These are phyloP conservation scores for Uloborus plumipes DNA, from an alignment of 2,888 invertebrate genomes.

Conservation along the genomic window DNA sequence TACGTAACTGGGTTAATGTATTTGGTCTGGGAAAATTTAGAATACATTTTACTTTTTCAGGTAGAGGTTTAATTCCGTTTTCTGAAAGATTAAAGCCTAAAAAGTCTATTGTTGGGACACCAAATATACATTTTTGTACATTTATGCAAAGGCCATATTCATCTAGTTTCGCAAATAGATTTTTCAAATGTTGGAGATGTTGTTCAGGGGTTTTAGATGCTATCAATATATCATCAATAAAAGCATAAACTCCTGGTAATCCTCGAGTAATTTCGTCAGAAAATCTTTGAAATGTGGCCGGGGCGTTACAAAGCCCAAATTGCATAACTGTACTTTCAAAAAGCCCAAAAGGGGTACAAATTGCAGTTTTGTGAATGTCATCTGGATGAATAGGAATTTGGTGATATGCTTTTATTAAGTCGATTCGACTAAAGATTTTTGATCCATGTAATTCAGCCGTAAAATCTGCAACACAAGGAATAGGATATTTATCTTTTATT, in stretches of 20 bases:
- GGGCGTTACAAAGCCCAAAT: background rate
- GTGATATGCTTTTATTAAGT: constrained; percentile 1
- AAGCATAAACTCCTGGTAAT: background rate
- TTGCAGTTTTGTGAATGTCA: constrained; percentile 28
- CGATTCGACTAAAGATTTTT: too few species aligned
- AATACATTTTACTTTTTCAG: constrained; percentile 48
- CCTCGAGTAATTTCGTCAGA: background rate
- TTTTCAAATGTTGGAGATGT: background rate
- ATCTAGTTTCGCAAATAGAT: background rate
- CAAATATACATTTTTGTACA: background rate
- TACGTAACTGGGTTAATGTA: constrained; percentile 32
- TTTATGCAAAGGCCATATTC: background rate
- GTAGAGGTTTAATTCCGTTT: constrained; percentile 29
- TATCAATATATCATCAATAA: background rate
- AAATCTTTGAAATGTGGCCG: constrained; percentile 12
- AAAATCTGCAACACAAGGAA: too few species aligned
- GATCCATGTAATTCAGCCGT: too few species aligned
- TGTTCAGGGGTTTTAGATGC: background rate
- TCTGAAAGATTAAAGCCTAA: constrained; percentile 1
- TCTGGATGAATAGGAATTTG: constrained; percentile 30
- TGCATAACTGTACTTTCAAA: constrained; percentile 7
- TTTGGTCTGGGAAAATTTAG: constrained; percentile 49
- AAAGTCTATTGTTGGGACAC: background rate
- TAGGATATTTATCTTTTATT: too few species aligned
- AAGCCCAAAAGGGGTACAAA: constrained; percentile 17